Base-by-base conservation (phyloP, 2,888 invertebrate genomes). In the Orthosia incerta region DNA sequence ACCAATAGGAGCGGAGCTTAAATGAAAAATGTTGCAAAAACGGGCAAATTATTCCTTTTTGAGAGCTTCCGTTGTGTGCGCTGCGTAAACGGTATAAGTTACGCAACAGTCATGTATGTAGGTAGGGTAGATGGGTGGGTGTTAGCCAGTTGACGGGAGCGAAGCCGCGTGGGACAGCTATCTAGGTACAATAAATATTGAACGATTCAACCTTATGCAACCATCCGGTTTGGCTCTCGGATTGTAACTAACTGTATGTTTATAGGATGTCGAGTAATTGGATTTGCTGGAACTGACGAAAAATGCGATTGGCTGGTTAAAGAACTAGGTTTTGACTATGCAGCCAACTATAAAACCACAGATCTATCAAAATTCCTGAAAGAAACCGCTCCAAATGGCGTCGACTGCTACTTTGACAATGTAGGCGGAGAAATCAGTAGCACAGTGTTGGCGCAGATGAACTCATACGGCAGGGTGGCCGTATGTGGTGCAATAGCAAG, bases 391-490 rank as follows among this genome's bases (percentile, higher is more conserved):
- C 97, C 98, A 0, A 93, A 97, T n/a, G 98, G 98, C 3, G 93
- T 98, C 0, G 98, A 98, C 89, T 97, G 98, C 88, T 98, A 97
- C 88, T 98, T 98, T 89, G 98, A 98, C 90, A 98, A 98, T 91
- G 98, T 98, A 31, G 98, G 98, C 9, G 98, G 98, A 2, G 97
- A 97, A 82, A 94, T 97, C 12, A 97, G 97, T 59, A 96, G 96
- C 76, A 93, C 90, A 2, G 96, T 98, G 3, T 91, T 97, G 4
- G 93, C 96, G 31, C 97, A 97, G 83, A 98, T 98, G 97, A 97
- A 97, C 74, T 76, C 80, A 39, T 95, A 91, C 80, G 98, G 98
- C 0, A 93, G 97, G 74, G 93, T 98, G 18, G 95, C 97, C 0
- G 96, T 97, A 4, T 98, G 97, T 86, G 98, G 98, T 20, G 95